These are phyloP conservation scores for Pyrgilauda ruficollis DNA, from an alignment of 2,113 vertebrate genomes.

Conservation along the genomic window DNA sequence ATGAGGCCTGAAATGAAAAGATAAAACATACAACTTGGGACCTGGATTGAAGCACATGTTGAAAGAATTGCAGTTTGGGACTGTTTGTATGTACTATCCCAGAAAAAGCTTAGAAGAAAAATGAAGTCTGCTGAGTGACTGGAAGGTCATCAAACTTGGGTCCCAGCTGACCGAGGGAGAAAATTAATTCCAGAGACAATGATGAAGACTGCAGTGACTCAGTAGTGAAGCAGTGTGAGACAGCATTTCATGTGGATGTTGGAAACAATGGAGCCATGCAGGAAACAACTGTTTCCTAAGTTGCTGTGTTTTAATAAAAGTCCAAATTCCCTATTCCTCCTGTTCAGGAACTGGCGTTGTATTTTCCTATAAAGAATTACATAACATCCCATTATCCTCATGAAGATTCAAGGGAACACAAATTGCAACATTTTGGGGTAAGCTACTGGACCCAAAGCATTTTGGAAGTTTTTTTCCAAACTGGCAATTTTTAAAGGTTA, in stretches of 20 bases:
- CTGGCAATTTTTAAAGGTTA: background rate
- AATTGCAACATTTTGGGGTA: background rate
- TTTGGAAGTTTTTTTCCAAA: background rate
- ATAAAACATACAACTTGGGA: conserved; percentile 13
- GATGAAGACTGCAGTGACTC: conserved; percentile 27
- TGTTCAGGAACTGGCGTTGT: background rate
- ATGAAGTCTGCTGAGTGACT: conserved; percentile 27
- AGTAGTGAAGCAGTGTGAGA: background rate
- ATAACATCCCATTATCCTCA: background rate
- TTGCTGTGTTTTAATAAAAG: background rate
- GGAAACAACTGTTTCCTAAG: background rate
- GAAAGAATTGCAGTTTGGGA: conserved; percentile 33
- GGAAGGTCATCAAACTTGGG: conserved; percentile 39
- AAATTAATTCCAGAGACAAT: conserved; percentile 42
- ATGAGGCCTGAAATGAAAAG: conserved; percentile 4
- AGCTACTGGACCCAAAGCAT: background rate
- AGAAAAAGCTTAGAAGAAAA: conserved; percentile 20
- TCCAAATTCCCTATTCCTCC: background rate
- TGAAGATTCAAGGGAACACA: background rate
- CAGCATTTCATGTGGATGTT: background rate
- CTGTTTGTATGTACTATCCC: conserved; percentile 1
- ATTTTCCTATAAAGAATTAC: background rate
- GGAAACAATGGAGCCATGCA: background rate
- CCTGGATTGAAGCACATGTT: background rate
- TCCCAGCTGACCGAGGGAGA: conserved; percentile 31